Evolutionary conservation across 2,113 vertebrate species (phyloP).

Genomic region (Hypomesus transpacificus): DNA sequence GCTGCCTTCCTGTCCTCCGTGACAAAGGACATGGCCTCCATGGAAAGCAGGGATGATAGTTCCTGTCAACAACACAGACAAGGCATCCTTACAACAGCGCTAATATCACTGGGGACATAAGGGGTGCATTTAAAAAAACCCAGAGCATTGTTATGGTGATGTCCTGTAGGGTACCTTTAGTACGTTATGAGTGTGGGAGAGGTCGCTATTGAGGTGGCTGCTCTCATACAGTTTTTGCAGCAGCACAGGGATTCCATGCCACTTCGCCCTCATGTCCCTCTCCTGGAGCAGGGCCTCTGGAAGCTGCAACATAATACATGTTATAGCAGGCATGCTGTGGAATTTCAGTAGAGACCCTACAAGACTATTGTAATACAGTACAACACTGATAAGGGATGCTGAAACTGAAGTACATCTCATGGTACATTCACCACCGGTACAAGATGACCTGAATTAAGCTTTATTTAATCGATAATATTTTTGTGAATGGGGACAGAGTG

Average conservation of each 20-base stretch:
- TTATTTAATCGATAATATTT: no score
- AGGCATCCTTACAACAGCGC: not conserved
- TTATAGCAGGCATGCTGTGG: not conserved
- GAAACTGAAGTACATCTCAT: no score
- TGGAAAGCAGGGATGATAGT: slow-evolving; percentile 91
- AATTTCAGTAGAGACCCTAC: no score
- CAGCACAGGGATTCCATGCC: slow-evolving; percentile 92
- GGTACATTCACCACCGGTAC: no score
- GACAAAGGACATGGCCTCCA: slow-evolving; percentile 98
- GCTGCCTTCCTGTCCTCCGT: slow-evolving; percentile 91
- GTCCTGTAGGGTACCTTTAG: slow-evolving; percentile 80
- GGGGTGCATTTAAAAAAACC: not conserved
- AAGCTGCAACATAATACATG: slow-evolving; percentile 70
- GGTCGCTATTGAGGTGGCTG: slow-evolving; percentile 93
- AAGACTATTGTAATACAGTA: no score
- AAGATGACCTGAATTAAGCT: no score
- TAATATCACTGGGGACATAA: not conserved
- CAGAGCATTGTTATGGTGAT: not conserved
- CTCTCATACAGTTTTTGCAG: slow-evolving; percentile 87
- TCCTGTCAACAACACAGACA: slow-evolving; percentile 69
- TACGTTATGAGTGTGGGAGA: slow-evolving; percentile 87
- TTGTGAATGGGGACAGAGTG: no score
- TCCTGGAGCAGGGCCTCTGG: slow-evolving; percentile 86
- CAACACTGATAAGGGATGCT: no score
- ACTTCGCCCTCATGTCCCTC: slow-evolving; percentile 89